Conservation (phyloP, 2,797 vertebrate genomes). For the Sylvia borin region DNA sequence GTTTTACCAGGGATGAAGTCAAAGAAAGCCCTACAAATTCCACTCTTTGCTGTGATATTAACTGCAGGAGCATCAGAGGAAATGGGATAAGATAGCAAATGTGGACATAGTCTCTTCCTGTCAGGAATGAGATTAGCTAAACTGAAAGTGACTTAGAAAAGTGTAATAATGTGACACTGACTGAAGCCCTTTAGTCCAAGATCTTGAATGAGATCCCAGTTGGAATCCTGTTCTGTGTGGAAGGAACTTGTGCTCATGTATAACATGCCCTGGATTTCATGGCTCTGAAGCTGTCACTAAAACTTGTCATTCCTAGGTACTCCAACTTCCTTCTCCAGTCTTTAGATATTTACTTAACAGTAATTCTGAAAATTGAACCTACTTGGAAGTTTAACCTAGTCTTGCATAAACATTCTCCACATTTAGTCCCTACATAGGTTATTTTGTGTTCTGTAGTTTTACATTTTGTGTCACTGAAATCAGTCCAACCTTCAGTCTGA, state of each 20-base stretch:
- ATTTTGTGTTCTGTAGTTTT: not conserved
- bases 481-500: not conserved
- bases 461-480: not conserved
- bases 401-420: not conserved
- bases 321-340: not conserved
- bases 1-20: not conserved
- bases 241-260: not conserved
- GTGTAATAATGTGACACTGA: not conserved
- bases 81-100: not conserved
- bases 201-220: not conserved
- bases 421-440: not conserved
- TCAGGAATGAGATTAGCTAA: not conserved
- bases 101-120: not conserved
- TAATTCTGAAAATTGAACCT: not conserved
- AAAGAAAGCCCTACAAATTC: not conserved
- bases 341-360: not conserved
- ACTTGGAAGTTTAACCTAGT: not conserved
- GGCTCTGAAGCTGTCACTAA: not conserved
- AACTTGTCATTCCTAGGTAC: not conserved
- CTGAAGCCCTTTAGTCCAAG: not conserved
- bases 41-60: not conserved
- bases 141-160: not conserved
- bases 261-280: not conserved
- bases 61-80: not conserved
- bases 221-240: not conserved